A percentile compares a stretch with the other conserved stretches of the same genome.
Evolutionary conservation across 2,797 vertebrate genomes (phyloP).

Genomic region (Neoniphon sammara): DNA sequence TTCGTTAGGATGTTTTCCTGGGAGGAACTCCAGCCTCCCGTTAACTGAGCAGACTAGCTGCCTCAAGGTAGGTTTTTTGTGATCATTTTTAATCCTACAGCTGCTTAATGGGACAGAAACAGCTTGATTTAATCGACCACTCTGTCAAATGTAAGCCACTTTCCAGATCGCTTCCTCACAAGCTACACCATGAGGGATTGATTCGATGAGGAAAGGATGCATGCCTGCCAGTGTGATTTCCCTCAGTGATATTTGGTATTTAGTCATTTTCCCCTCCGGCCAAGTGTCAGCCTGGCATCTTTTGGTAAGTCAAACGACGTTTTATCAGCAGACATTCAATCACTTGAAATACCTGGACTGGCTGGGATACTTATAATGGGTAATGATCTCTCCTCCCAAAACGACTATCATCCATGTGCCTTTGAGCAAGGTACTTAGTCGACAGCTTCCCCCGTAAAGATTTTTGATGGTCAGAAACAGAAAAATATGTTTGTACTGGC

Average conservation of each 20-base stretch:
- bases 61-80: conserved; percentile 23
- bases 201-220: conserved; percentile 40
- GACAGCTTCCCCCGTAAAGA: neutral
- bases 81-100: conserved; percentile 62
- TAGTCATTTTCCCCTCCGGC: conserved; percentile 32
- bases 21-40: conserved; percentile 48
- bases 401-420: neutral
- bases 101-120: conserved; percentile 66
- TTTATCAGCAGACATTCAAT: neutral
- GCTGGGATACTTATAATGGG: too few relatives aligned
- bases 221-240: conserved; percentile 36
- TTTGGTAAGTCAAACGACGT: conserved; percentile 18
- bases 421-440: neutral
- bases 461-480: too few relatives aligned
- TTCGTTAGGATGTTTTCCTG: conserved; percentile 25
- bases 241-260: conserved; percentile 23
- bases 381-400: neutral
- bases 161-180: conserved; percentile 61
- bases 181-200: conserved; percentile 53
- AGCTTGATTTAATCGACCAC: conserved; percentile 62
- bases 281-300: conserved; percentile 11
- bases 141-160: conserved; percentile 49
- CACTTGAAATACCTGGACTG: too few relatives aligned
- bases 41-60: conserved; percentile 30
- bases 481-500: neutral